Evolutionary conservation across 2,888 invertebrate genomes (phyloP).

Genomic region (Operophtera brumata): DNA sequence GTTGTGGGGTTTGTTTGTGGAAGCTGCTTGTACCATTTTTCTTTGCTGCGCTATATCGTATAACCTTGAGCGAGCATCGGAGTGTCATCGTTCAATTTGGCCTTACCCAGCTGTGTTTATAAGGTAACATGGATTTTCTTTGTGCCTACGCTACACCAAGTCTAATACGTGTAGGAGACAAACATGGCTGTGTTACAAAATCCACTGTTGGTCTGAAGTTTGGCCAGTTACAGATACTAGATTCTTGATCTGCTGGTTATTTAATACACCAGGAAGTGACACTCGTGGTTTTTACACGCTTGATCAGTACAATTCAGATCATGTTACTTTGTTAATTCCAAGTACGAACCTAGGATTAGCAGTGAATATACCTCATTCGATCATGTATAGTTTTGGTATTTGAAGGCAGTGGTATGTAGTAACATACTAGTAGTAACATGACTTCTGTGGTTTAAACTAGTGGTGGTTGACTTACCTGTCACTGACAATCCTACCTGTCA

Average conservation of each 20-base stretch:
- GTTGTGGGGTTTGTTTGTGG: constrained; percentile 29
- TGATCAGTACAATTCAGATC: neutral
- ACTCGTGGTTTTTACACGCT: constrained; percentile 2
- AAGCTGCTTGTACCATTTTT: constrained; percentile 31
- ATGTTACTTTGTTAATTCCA: neutral
- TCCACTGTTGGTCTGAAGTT: neutral
- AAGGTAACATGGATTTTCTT: constrained; percentile 29
- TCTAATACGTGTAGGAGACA: neutral
- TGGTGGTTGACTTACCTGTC: no score
- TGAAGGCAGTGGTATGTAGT: no score
- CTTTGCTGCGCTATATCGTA: constrained; percentile 44
- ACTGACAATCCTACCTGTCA: no score
- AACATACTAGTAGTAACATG: no score
- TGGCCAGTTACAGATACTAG: neutral
- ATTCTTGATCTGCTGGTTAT: neutral
- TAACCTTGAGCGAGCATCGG: constrained; percentile 56
- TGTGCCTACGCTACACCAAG: constrained; percentile 6
- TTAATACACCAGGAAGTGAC: constrained; percentile 8
- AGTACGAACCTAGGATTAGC: neutral
- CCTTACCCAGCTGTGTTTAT: constrained; percentile 42
- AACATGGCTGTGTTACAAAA: constrained; percentile 3
- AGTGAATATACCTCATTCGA: no score
- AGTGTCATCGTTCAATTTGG: constrained; percentile 59
- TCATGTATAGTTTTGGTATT: no score
- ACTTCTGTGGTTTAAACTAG: no score